phyloP scores from a whole-genome alignment of 2,113 vertebrate genomes.

The Larimichthys crocea region DNA sequence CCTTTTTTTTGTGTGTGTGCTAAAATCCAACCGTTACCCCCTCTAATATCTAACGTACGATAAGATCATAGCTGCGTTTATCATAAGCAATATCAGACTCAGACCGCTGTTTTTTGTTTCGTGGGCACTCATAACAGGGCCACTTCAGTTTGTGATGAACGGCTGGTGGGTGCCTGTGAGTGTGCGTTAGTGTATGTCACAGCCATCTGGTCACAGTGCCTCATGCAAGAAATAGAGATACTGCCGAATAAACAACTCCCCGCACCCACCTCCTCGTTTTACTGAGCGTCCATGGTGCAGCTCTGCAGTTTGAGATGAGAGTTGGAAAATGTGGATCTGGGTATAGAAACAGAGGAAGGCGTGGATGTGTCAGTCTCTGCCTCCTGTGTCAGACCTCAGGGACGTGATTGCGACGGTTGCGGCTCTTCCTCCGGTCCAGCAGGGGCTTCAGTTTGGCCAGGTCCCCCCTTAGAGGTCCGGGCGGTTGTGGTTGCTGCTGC shows the following conservation, averaged over 20 bases:
- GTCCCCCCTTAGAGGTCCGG: constrained; percentile 88
- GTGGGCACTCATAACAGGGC: neutral
- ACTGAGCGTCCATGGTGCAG: constrained; percentile 39
- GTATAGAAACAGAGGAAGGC: constrained; percentile 12
- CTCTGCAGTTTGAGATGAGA: constrained; percentile 52
- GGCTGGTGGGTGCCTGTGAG: constrained; percentile 34
- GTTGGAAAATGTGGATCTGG: constrained; percentile 23
- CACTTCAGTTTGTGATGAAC: constrained; percentile 16
- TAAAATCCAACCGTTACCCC: neutral
- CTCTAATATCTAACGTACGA: constrained; percentile 15
- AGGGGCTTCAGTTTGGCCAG: constrained; percentile 95
- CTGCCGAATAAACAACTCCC: constrained; percentile 30
- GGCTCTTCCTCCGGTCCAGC: constrained; percentile 94
- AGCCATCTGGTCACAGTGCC: constrained; percentile 71
- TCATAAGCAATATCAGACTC: neutral
- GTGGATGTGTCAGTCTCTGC: constrained; percentile 15
- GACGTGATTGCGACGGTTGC: constrained; percentile 92
- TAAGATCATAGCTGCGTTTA: constrained; percentile 6
- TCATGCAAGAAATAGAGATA: constrained; percentile 66
- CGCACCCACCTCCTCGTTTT: constrained; percentile 27
- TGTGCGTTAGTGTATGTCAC: constrained; percentile 56
- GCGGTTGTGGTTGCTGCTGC: constrained; percentile 40
- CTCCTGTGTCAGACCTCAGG: constrained; percentile 84
- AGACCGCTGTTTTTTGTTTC: constrained; percentile 1
- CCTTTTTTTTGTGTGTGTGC: neutral